phyloP scores from a whole-genome alignment of 2,888 invertebrate genomes.

The Athalia rosae region DNA sequence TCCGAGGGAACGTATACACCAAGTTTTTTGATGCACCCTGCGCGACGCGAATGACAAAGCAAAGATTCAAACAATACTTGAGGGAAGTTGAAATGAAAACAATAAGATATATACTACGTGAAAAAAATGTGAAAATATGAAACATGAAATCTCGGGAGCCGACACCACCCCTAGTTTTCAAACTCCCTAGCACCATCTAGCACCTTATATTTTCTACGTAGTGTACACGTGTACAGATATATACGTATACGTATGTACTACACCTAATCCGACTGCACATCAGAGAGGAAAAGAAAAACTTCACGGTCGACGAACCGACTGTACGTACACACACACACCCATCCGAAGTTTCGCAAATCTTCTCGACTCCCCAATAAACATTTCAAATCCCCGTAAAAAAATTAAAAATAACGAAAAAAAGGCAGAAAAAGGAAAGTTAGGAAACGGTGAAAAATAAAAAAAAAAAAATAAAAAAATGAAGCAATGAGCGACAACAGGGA shows the following conservation, averaged over 20 bases:
- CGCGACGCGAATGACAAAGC: conserved; percentile 19
- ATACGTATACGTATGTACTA: neutral
- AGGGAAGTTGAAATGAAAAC: conserved; percentile 36
- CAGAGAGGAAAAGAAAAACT: conserved; percentile 1
- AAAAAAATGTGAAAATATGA: neutral
- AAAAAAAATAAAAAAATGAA: too few species aligned
- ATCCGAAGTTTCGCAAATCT: neutral
- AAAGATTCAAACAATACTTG: conserved; percentile 29
- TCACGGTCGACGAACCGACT: conserved; percentile 38
- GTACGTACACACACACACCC: conserved; percentile 17
- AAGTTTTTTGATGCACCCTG: neutral
- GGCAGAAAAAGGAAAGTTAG: too few species aligned
- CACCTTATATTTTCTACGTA: neutral
- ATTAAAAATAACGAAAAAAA: too few species aligned
- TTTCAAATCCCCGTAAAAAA: too few species aligned
- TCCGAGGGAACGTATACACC: neutral
- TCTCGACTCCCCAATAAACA: neutral
- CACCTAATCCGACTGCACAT: too few species aligned
- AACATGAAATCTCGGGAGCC: conserved; percentile 23
- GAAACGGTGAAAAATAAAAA: too few species aligned
- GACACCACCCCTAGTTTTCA: conserved; percentile 21
- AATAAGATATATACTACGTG: conserved; percentile 13
- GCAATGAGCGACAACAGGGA: too few species aligned
- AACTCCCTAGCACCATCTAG: conserved; percentile 15
- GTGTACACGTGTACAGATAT: neutral